Evolutionary conservation across 2,888 invertebrate species (phyloP), one percentile per base, ranked within the genome.

Genomic region (Blastobasis adustella): DNA sequence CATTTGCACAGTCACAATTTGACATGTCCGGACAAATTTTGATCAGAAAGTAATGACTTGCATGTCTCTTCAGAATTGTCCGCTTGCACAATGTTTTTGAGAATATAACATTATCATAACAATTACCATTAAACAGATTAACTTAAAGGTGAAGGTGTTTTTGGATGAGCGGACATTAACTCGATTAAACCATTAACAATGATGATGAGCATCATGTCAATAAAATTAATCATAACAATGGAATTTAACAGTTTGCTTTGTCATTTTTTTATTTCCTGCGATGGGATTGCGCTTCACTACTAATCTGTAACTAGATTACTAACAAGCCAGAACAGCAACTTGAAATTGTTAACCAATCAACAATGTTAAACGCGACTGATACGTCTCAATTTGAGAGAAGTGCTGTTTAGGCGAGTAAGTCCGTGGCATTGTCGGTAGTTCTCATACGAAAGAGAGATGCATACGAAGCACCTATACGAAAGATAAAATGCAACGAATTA

Each of bases 221-320:
- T 56, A 56, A 23, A 23, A 23, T 23, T 60, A 58, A 60, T 53
- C 67, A 68, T 71, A 67, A 67, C 62, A 64, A 65, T 63, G 62
- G 66, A 71, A 69, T 67, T 66, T 72, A 58, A 61, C 58, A 57
- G 56, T 61, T 60, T 65, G 72, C 73, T 73, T 76, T 65, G 62
- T 62, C 58, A 65, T 65, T 58, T 57, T 58, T 67, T 69, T 64
- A 59, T 61, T 59, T 47, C 1, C 53, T 59, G 54, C 57, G 50
- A 51, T 52, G 52, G 47, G 53, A 53, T 47, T 49, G 46, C 49
- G 52, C 50, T 53, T 58, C 55, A 40, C 40, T 39, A 6, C 10
- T 10, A 37, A 46, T 36, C 4, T 41, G n/a, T 9, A 41, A 41
- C 9, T 41, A 8, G 4, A 8, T 41, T 41, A 41, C 41, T 41